Percentiles rank a stretch among this genome's conserved stretches.
phyloP scores from a whole-genome alignment of 1,140 invertebrate species.

The Megathymus violae region DNA sequence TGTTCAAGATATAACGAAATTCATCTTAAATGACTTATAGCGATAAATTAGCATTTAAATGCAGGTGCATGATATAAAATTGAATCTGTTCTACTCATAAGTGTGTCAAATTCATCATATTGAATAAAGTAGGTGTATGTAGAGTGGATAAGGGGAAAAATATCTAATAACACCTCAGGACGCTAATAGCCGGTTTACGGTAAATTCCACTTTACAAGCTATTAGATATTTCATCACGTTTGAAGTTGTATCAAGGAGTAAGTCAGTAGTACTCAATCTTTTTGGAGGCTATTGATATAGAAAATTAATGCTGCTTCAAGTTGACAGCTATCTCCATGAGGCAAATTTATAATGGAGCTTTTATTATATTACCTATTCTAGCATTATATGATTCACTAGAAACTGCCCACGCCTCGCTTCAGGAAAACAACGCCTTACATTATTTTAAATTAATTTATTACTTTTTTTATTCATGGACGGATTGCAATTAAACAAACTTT shows the following conservation, averaged over 20 bases:
- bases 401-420: too few relatives aligned
- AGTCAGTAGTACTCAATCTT: not conserved
- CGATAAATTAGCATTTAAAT: not conserved
- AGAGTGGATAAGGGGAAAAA: slow-evolving; percentile 20
- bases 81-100: not conserved
- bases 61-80: not conserved
- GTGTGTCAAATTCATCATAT: not conserved
- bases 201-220: slow-evolving; percentile 34
- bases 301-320: not conserved
- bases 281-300: not conserved
- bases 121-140: slow-evolving; percentile 3
- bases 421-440: too few relatives aligned
- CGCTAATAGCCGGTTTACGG: slow-evolving; percentile 21
- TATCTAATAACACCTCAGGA: slow-evolving; percentile 20
- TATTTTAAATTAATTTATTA: too few relatives aligned
- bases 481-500: too few relatives aligned
- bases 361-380: not conserved
- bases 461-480: too few relatives aligned
- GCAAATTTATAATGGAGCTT: not conserved
- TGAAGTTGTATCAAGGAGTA: not conserved
- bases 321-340: not conserved
- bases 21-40: not conserved
- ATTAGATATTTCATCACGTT: slow-evolving; percentile 2
- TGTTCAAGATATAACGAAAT: not conserved
- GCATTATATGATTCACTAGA: too few relatives aligned